Conservation (phyloP, 2,113 vertebrate species). For the Sorex fumeus region DNA sequence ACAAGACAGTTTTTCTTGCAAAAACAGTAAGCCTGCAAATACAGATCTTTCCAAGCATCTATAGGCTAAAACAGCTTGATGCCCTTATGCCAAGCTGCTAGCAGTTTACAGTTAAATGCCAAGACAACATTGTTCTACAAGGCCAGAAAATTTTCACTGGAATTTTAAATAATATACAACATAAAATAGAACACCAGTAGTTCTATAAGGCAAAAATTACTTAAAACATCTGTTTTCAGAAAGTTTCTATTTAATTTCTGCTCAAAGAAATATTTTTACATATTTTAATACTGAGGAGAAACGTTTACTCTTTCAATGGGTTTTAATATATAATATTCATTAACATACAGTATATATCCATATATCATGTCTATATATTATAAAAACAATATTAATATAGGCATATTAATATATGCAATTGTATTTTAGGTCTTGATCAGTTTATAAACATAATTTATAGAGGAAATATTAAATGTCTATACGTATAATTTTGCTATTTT, state of each 20-base stretch:
- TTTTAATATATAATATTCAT: conserved; percentile 37
- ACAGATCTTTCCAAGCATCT: neutral
- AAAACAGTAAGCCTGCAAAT: neutral
- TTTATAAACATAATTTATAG: neutral
- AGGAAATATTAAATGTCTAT: neutral
- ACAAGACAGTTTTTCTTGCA: neutral
- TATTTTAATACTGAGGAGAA: conserved; percentile 28
- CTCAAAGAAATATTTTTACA: neutral
- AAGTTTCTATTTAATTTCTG: conserved; percentile 32
- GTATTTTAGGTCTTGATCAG: neutral
- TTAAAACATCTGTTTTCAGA: conserved; percentile 13
- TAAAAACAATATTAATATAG: no score
- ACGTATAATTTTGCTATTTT: neutral
- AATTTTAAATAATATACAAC: conserved; percentile 27
- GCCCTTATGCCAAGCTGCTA: neutral
- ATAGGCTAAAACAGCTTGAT: neutral
- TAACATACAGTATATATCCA: neutral
- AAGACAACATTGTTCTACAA: neutral
- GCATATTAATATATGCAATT: neutral
- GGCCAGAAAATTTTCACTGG: conserved; percentile 26
- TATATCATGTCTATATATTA: no score
- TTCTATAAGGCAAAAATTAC: conserved; percentile 11
- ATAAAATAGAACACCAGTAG: conserved; percentile 13
- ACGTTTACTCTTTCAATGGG: neutral
- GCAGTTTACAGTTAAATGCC: neutral